Conservation (phyloP, 2,113 vertebrate genomes). For the Cervus canadensis region DNA sequence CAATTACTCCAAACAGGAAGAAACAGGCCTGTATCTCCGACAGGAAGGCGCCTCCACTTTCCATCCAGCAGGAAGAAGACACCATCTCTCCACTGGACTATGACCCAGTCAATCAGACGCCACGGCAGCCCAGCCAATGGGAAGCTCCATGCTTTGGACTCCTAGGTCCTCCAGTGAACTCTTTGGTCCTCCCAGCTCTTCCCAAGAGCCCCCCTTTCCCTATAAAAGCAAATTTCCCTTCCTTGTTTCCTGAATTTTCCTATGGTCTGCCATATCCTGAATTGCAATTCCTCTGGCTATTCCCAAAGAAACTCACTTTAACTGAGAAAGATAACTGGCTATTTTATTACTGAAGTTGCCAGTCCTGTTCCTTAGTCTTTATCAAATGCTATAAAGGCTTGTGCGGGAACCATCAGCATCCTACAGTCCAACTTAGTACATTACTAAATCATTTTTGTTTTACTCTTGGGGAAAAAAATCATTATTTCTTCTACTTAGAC, state of each 20-base stretch:
- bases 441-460: not conserved
- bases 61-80: not conserved
- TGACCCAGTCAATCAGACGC: not conserved
- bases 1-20: not conserved
- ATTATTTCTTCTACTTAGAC: not conserved
- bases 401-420: fast-evolving
- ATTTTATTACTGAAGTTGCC: not conserved
- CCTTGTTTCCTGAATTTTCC: not conserved
- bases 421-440: not conserved
- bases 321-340: not conserved
- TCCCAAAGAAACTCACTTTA: not conserved
- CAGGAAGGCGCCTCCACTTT: not conserved
- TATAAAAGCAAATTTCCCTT: not conserved
- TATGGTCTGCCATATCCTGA: not conserved
- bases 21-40: not conserved
- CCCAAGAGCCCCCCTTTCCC: not conserved
- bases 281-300: not conserved
- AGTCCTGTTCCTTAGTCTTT: not conserved
- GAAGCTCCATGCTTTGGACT: not conserved
- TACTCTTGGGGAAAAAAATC: not conserved
- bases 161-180: not conserved
- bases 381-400: not conserved
- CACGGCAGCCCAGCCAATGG: not conserved
- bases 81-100: not conserved
- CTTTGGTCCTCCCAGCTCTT: not conserved